Evolutionary conservation across 2,113 vertebrate species (phyloP), one percentile per base, ranked within the genome.

Genomic region (Cynoglossus semilaevis): DNA sequence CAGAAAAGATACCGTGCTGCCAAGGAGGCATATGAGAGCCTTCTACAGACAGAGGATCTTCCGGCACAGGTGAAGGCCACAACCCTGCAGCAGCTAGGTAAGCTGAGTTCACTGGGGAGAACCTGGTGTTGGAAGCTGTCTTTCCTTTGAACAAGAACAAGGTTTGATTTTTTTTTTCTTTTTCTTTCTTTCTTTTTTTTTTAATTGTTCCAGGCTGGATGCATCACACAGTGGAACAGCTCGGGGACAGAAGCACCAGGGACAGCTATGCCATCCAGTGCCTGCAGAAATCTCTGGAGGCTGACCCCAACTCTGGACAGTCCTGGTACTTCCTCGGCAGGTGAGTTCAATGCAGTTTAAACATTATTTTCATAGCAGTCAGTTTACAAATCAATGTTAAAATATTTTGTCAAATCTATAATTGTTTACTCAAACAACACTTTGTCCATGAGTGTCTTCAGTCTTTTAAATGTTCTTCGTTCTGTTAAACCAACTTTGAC

Each of bases 301-400:
- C 96, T 72, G 97, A 99, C 90, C 96, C 97, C 62, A 98, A 97
- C 91, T 99, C 97, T 83, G 96, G 96, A 90, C 97, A 98, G 91
- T 97, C 96, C 89, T 99, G 97, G 97, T 99, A 99, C 94, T 99
- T 98, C 86, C 94, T 98, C 74, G 97, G 97, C 95, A 98, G 97
- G 97, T 58, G 13, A 43, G 42, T 7, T 14, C 3, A 15, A 15
- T 14, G 15, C 22, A 29, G 22, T 29, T 4, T 29, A 4, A 29
- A 29, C 22, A 29, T 29, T 29, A 29, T 29, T 29, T 29, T 4
- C 2, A 29, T 29, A 6, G 6, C 22, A 29, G 22, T 6, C 22
- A 29, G 6, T 29, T 29, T 29, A 29, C 22, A 29, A 29, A 29
- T 29, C 22, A n/a, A n/a, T n/a, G n/a, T n/a, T 6, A 2, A 29